A percentile compares a stretch with the other conserved stretches of the same genome.
Evolutionary conservation across 2,888 invertebrate species (phyloP).

Genomic region (Agonopterix subpropinquella): DNA sequence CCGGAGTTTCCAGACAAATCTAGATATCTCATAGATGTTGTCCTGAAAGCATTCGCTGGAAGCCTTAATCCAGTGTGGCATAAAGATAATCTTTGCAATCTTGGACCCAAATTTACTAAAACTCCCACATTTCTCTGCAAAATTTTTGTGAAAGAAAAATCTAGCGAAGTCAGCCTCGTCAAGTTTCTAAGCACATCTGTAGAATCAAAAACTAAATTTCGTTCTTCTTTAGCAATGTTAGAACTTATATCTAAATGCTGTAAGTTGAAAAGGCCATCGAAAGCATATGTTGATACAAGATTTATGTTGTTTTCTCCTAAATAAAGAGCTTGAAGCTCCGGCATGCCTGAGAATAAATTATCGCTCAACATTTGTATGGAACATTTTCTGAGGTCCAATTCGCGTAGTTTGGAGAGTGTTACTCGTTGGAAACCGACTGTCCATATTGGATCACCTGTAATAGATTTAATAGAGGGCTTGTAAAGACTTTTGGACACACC

Average conservation of each 20-base stretch:
- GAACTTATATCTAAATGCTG: constrained; percentile 72
- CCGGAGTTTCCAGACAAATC: constrained; percentile 75
- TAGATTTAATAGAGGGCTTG: no score
- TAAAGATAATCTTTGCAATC: constrained; percentile 40
- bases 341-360: constrained; percentile 60
- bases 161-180: constrained; percentile 34
- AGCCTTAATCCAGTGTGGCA: constrained; percentile 63
- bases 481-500: no score
- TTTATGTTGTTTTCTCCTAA: constrained; percentile 71
- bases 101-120: constrained; percentile 26
- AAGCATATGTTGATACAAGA: constrained; percentile 48
- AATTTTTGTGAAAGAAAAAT: constrained; percentile 44
- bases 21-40: constrained; percentile 54
- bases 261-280: constrained; percentile 47
- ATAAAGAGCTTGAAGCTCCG: constrained; percentile 60
- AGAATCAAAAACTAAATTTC: constrained; percentile 21
- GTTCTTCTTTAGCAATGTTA: constrained; percentile 32
- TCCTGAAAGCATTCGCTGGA: constrained; percentile 44
- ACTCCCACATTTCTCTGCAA: constrained; percentile 22
- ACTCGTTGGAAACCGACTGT: constrained; percentile 30
- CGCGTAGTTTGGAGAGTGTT: constrained; percentile 48
- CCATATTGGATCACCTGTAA: constrained; percentile 30
- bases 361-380: constrained; percentile 58
- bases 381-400: constrained; percentile 76
- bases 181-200: constrained; percentile 23